Evolutionary conservation across 2,888 invertebrate species (phyloP), one percentile per base, ranked within the genome.

Genomic region (Brachylomia viminalis): DNA sequence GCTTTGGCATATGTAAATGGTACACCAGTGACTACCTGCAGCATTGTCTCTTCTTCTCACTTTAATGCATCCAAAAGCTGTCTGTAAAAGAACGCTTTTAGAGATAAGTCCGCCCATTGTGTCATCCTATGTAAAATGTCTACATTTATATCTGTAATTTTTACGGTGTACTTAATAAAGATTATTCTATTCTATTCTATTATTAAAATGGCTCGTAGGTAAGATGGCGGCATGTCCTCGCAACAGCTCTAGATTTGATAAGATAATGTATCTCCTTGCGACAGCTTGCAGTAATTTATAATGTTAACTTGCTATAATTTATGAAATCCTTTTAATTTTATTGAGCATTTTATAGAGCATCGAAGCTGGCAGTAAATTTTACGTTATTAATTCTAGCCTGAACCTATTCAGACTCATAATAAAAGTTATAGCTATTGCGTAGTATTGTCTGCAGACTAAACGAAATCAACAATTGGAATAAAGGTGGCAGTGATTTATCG

Each of bases 181-280:
- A n/a, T n/a, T n/a, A n/a, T n/a, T n/a, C n/a, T n/a, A n/a, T n/a
- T n/a, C n/a, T n/a, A n/a, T n/a, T n/a, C n/a, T n/a, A n/a, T n/a
- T n/a, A n/a, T n/a, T n/a, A n/a, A n/a, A 80, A 73, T 73, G 67
- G 68, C 59, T 80, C 56, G 85, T 80, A 73, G 84, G 76, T 83
- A 80, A 75, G 72, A 80, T 47, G 69, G 30, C 17, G 58, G 69
- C 17, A 58, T 84, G 76, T 71, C 67, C 85, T 85, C 58, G 68
- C n/a, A 59, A 17, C 58, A 73, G 77, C 52, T 74, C 52, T 66
- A 74, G 58, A 83, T 73, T 70, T 73, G 83, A 72, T 67, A 58
- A 47, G 49, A 83, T 69, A 69, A 76, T 66, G 23, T 62, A 30
- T 47, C 62, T 73, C 49, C 58, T 66, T 72, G 61, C 30, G 54